Evolutionary conservation across 2,797 vertebrate species (phyloP), one percentile per base, ranked within the genome.

Genomic region (Argentina silus): DNA sequence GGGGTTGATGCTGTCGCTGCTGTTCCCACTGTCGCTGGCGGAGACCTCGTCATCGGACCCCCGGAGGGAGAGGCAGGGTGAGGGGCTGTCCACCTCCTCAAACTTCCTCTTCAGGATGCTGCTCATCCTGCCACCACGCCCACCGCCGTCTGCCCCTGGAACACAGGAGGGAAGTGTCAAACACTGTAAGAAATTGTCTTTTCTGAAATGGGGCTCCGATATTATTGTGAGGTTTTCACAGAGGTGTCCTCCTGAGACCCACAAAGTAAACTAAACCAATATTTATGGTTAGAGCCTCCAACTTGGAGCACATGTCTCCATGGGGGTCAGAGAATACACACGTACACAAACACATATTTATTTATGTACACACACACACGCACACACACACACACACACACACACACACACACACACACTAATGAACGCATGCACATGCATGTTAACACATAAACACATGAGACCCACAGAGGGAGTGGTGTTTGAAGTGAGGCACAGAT

Each of bases 11-110:
- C 96, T 98, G 67, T 97, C 96, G 6, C 96, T 95, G 73, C 96
- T 98, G 91, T 98, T 96, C 76, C 95, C 96, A 17, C 96, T 98
- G 86, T 98, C 96, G 60, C 96, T 95, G 78, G 88, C 89, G 7
- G 94, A 95, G 80, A 95, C 81, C 12, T 97, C 96, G 74, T 97
- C 95, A 3, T 97, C 96, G 0, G 95, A 96, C 68, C 96, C 95
- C 82, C 93, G 87, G 73, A 94, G 90, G 5, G 94, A 95, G 73
- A 95, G 93, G 87, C 94, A 97, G 14, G 95, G 94, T 42, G 95
- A 88, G 47, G 95, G 93, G 75, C 94, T 95, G 73, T 94, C 94
- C 50, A 60, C 57, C 93, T 96, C 96, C 80, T 95, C 94, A 72
- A 95, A 94, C 89, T 95, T 96, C 85, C 95, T 95, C 90, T 96